Conservation (phyloP, 2,888 invertebrate species). For the Smittia sp. region DNA sequence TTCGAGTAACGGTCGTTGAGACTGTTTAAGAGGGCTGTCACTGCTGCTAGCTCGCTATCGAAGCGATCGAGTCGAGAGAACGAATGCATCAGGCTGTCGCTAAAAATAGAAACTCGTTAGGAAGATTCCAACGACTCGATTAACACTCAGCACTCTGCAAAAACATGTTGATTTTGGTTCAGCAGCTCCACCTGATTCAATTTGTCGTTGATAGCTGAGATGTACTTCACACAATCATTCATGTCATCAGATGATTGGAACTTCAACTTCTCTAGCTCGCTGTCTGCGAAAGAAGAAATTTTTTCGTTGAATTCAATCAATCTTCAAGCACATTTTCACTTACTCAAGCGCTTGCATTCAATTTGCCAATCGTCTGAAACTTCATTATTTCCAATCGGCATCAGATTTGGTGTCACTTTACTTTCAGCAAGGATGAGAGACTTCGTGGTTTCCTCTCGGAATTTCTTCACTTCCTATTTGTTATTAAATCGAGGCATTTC, state of each 20-base stretch:
- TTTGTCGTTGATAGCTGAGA: conserved; percentile 37
- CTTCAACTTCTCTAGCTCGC: conserved; percentile 11
- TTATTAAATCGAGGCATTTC: background rate
- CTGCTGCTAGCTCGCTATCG: conserved; percentile 49
- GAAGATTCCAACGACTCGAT: background rate
- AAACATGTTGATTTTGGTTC: conserved; percentile 20
- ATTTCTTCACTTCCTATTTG: conserved; percentile 39
- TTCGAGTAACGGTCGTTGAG: conserved; percentile 54
- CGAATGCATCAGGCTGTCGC: conserved; percentile 27
- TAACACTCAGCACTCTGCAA: conserved; percentile 13
- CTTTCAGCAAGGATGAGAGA: conserved; percentile 25
- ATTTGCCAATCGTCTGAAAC: background rate
- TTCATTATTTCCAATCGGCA: background rate
- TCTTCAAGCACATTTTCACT: background rate
- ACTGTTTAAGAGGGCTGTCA: conserved; percentile 50
- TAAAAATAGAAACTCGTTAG: conserved; percentile 23
- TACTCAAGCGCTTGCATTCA: conserved; percentile 14
- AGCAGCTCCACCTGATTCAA: conserved; percentile 29
- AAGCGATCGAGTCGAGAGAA: conserved; percentile 46
- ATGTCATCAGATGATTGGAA: conserved; percentile 39
- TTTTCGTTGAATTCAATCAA: background rate
- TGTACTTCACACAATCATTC: conserved; percentile 39
- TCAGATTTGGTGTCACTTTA: background rate
- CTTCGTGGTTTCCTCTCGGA: conserved; percentile 42
- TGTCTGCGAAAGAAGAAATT: conserved; percentile 12